phyloP scores from a whole-genome alignment of 2,113 vertebrate species.

The Stictonetta naevosa region DNA sequence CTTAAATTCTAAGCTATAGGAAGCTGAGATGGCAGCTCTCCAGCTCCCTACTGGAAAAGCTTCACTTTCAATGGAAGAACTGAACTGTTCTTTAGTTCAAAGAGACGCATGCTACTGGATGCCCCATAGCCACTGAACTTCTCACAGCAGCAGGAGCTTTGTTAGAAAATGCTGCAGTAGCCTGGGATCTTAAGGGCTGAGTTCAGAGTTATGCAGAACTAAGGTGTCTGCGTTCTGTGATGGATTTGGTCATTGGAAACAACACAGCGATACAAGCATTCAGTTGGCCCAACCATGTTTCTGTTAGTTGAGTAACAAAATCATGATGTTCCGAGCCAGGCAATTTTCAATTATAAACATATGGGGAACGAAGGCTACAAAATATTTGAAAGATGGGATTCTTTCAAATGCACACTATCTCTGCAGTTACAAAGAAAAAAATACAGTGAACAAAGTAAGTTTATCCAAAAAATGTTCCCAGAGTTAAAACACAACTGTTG shows the following conservation, averaged over 20 bases:
- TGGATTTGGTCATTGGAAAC: neutral
- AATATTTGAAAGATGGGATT: neutral
- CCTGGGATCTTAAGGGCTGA: neutral
- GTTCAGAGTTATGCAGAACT: neutral
- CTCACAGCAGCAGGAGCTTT: neutral
- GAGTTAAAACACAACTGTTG: neutral
- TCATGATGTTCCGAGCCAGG: neutral
- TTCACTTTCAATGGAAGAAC: neutral
- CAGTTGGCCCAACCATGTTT: neutral
- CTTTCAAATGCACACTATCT: neutral
- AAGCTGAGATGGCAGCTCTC: neutral
- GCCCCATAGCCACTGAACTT: neutral
- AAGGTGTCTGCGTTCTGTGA: neutral
- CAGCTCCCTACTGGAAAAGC: neutral
- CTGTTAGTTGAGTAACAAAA: neutral
- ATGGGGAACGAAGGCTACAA: neutral
- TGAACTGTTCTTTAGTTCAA: neutral
- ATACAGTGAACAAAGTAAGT: accelerated
- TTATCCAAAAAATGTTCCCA: neutral
- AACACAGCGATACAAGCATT: neutral
- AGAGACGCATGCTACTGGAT: neutral
- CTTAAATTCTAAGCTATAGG: neutral
- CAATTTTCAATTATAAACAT: neutral
- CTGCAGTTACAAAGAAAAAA: neutral
- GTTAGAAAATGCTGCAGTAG: neutral